Base-by-base conservation (phyloP, 2,113 vertebrate species). In the Elaphurus davidianus region DNA sequence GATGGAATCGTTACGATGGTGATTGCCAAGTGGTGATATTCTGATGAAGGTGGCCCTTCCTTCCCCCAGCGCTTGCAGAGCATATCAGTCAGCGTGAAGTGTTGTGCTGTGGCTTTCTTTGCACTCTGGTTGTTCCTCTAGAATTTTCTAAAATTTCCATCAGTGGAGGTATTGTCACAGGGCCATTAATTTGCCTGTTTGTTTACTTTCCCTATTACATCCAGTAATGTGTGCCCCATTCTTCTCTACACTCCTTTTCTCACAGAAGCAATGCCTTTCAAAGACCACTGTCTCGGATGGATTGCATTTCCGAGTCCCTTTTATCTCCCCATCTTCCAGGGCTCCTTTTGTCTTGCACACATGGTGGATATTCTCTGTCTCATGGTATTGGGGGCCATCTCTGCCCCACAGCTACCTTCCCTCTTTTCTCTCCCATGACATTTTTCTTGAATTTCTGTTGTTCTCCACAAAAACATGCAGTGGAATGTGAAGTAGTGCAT, bases 221-320 rank as follows among this genome's bases (percentile, higher is more conserved):
- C 33, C 54, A 27, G 9, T 2, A 1, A 8, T 54, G n/a, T 3
- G 7, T 0, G 1, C 40, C 23, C 19, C 25, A 6, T 40, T n/a
- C 33, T 28, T 57, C 55, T 47, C 30, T 43, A 36, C 1, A 1
- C n/a, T 14, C n/a, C 30, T 96, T 12, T 52, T 25, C 28, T 28
- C 60, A n/a, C 3, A 33, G 33, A 40, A 60, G 33, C 64, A n/a
- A 1, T 2, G 15, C 5, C 74, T 67, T 55, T 54, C n/a, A 16
- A 33, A 90, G 50, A 19, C 14, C 40, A 2, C 43, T 2, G 3
- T 19, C 36, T 94, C 1, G 0, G 52, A 11, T 1, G 23, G n/a
- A 36, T 6, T 40, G 43, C 40, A 6, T 50, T 25, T 40, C 30
- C 5, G 1, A 2, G 28, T 36, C n/a, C 30, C 2, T 23, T 47